A percentile compares a stretch with the other conserved stretches of the same genome.
Evolutionary conservation across 2,797 vertebrate genomes (phyloP).

Genomic region (Bradypodion ventrale): DNA sequence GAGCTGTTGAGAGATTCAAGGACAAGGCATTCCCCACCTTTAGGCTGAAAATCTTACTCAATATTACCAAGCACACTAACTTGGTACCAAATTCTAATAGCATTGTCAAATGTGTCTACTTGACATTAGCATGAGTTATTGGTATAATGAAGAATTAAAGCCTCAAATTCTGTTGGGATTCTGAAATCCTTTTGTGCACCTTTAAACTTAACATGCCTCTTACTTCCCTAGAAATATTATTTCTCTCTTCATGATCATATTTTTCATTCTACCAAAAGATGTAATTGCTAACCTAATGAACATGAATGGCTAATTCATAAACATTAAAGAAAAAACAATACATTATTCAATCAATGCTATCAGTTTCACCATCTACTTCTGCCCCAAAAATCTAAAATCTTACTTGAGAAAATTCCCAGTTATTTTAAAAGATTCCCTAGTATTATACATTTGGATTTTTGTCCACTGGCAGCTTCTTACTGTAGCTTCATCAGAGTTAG

Average conservation of each 20-base stretch:
- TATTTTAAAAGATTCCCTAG: neutral
- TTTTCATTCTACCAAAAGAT: neutral
- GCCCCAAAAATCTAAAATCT: neutral
- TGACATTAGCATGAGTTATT: neutral
- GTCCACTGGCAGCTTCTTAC: neutral
- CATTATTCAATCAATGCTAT: neutral
- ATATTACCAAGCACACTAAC: neutral
- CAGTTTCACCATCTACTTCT: neutral
- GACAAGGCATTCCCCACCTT: neutral
- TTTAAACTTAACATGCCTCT: neutral
- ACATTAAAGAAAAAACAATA: neutral
- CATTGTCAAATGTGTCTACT: neutral
- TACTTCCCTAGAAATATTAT: neutral
- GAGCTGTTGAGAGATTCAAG: neutral
- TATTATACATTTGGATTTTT: no score
- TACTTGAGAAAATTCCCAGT: neutral
- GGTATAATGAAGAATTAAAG: neutral
- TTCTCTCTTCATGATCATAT: neutral
- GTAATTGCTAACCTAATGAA: neutral
- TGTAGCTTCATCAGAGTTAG: neutral
- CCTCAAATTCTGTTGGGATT: neutral
- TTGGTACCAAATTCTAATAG: neutral
- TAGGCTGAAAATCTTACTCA: neutral
- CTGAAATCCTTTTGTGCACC: neutral
- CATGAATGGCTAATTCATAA: neutral